Conservation (phyloP, 1,140 invertebrate genomes). For the Drosophila pruinosa region DNA sequence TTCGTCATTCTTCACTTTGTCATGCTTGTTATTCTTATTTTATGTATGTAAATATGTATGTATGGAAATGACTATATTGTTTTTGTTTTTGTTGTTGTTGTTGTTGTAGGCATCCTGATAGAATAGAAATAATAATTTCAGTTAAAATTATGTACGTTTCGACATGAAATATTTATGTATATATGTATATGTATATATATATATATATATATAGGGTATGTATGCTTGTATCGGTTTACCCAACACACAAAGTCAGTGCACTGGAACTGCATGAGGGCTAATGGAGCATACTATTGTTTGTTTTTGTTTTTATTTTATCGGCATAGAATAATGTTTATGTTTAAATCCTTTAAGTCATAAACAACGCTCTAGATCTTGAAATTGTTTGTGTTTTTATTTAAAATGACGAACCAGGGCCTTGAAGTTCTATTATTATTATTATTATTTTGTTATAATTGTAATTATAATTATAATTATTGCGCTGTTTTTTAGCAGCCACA, state of each 20-base stretch:
- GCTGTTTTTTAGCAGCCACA: slow-evolving; percentile 11
- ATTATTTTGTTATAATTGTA: slow-evolving; percentile 13
- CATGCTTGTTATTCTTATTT: slow-evolving; percentile 47
- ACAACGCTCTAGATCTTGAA: slow-evolving; percentile 52
- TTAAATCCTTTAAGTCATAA: slow-evolving; percentile 53
- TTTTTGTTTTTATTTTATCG: slow-evolving; percentile 1
- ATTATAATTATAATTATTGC: slow-evolving; percentile 26
- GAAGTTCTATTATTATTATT: slow-evolving; percentile 47
- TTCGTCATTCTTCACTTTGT: slow-evolving; percentile 18
- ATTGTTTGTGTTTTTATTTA: slow-evolving; percentile 40
- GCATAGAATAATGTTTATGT: slow-evolving; percentile 44
- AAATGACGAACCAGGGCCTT: slow-evolving; percentile 57
- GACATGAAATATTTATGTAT: slow-evolving; percentile 39
- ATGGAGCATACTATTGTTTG: slow-evolving; percentile 16
- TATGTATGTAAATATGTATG: slow-evolving; percentile 66
- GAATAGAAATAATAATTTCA: slow-evolving; percentile 46
- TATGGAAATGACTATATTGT: slow-evolving; percentile 59
- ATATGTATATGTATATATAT: slow-evolving; percentile 11
- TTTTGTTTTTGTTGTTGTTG: slow-evolving; percentile 16
- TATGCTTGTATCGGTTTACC: slow-evolving; percentile 12
- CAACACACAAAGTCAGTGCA: slow-evolving; percentile 10
- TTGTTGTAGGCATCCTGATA: slow-evolving; percentile 28
- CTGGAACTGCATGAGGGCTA: slow-evolving; percentile 28
- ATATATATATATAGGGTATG: slow-evolving; percentile 14
- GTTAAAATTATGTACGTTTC: slow-evolving; percentile 42